Evolutionary conservation across 2,113 vertebrate species (phyloP), one percentile per base, ranked within the genome.

Genomic region (Protomyctophum bolini): DNA sequence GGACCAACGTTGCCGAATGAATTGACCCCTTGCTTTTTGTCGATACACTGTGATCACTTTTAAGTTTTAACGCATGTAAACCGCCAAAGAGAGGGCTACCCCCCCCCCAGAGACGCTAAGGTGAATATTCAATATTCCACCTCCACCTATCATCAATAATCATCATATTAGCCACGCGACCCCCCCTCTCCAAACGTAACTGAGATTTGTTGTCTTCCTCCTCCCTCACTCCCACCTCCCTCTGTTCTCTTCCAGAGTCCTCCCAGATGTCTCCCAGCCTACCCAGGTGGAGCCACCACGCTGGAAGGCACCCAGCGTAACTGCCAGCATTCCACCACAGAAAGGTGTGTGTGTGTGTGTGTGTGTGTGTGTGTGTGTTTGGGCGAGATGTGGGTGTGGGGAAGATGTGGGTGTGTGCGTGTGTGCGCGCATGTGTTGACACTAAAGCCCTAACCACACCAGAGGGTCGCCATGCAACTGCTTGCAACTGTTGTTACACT

Each of bases 241-340:
- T 87, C 63, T 92, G 68, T 83, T 90, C 73, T 92, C 70, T 88
- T 90, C 47, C 91, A 94, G 93, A 83, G 85, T 55, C 9, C 75
- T 89, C 47, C 85, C 92, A 0, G 85, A 82, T 1, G 83, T 90
- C 45, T 67, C 80, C 2, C 54, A 80, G 29, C 72, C 69, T 62
- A 75, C 89, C 4, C 58, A 70, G 45, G 70, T 87, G 60, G 88
- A 87, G 12, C 74, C 87, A 6, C 89, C 87, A 0, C 78, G 50
- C 10, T 86, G 90, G 91, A 83, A 70, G 15, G 0, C 47, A 0
- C 14, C 81, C 14, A 66, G 70, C 8, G 2, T 55, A 33, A 11
- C 71, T 8, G 52, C 72, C 60, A 80, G 63, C 66, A 72, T 33
- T 1, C 70, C 66, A 0, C 79, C 80, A 45, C 75, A 7, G 6